These are phyloP conservation scores for Ochropacha duplaris DNA, from an alignment of 2,888 invertebrate species.

Conservation along the genomic window DNA sequence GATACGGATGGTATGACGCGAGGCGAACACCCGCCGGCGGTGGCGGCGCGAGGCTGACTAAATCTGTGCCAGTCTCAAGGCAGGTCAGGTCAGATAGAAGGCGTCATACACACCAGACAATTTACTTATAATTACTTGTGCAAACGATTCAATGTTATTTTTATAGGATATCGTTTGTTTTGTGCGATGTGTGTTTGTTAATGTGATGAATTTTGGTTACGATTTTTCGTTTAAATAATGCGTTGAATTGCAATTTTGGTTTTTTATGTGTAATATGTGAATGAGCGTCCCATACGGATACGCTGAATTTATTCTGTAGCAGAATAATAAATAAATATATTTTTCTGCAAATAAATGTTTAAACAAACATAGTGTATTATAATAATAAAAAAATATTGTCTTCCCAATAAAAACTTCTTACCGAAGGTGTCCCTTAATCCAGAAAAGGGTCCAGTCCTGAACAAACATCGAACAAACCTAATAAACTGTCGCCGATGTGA, in stretches of 20 bases:
- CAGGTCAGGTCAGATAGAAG: conserved; percentile 74
- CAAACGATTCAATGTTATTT: neutral
- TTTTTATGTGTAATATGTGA: no score
- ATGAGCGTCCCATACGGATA: no score
- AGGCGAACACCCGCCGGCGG: conserved; percentile 59
- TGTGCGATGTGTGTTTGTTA: neutral
- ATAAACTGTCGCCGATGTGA: conserved; percentile 44
- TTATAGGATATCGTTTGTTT: neutral
- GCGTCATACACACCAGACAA: conserved; percentile 46
- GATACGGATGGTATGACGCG: conserved; percentile 29
- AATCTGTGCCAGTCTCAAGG: conserved; percentile 75
- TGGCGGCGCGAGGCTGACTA: conserved; percentile 76
- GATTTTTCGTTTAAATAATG: no score
- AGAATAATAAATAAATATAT: no score
- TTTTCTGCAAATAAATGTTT: neutral
- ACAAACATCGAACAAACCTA: conserved; percentile 31
- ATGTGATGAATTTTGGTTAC: neutral
- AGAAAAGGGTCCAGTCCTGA: conserved; percentile 24
- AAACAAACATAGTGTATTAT: neutral
- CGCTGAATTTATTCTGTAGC: no score
- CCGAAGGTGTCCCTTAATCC: conserved; percentile 18
- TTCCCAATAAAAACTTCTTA: conserved; percentile 17
- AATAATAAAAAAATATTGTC: neutral
- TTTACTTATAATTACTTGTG: conserved; percentile 13
- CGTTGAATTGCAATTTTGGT: no score